phyloP scores from a whole-genome alignment of 2,113 vertebrate genomes.

The Ornithorhynchus anatinus region DNA sequence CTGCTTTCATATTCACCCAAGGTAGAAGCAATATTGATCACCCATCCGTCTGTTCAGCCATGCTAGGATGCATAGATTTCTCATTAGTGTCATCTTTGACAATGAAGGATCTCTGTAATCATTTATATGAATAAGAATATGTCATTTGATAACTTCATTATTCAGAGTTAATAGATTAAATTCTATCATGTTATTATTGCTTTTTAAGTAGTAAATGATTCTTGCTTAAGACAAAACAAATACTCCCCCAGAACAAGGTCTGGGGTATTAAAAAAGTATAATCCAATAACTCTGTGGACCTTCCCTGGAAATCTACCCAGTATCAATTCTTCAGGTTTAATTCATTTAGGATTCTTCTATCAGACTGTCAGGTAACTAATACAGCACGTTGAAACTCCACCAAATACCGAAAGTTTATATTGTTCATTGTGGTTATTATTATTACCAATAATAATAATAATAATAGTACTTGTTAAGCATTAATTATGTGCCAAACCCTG shows the following conservation, averaged over 20 bases:
- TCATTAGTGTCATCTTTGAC: too few relatives aligned
- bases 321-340: neutral
- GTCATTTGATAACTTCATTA: neutral
- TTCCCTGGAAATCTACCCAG: neutral
- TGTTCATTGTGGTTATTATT: neutral
- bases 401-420: neutral
- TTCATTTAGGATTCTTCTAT: neutral
- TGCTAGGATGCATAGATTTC: too few relatives aligned
- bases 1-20: too few relatives aligned
- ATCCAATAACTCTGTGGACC: neutral
- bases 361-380: neutral
- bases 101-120: too few relatives aligned
- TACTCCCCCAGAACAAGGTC: neutral
- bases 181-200: neutral
- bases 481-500: too few relatives aligned
- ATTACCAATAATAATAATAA: too few relatives aligned
- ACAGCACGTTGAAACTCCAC: neutral
- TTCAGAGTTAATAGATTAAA: neutral
- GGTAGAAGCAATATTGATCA: too few relatives aligned
- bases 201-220: neutral
- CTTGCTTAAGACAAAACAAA: constrained; percentile 2
- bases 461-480: too few relatives aligned
- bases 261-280: neutral
- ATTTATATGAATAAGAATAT: too few relatives aligned
- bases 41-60: too few relatives aligned